These are phyloP conservation scores for Nephrocerus scutellatus DNA, from an alignment of 2,888 invertebrate species.

Conservation along the genomic window DNA sequence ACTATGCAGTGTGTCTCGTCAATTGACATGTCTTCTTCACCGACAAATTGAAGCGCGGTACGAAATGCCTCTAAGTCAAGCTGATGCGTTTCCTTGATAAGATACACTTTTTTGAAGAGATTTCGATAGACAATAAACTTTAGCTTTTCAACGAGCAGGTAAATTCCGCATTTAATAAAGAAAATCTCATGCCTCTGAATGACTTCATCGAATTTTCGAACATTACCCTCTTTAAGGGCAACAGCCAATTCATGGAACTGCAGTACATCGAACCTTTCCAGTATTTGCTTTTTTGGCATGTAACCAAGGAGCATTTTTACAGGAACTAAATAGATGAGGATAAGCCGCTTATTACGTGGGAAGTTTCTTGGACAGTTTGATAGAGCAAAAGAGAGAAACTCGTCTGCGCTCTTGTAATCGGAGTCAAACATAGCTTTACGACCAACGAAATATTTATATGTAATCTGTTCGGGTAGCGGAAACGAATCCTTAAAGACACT, in stretches of 20 bases:
- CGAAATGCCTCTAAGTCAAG: slow-evolving; percentile 81
- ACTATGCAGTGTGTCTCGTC: slow-evolving; percentile 96
- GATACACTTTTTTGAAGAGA: slow-evolving; percentile 83
- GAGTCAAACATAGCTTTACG: slow-evolving; percentile 98
- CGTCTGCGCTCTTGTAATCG: slow-evolving; percentile 88
- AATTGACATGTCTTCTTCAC: slow-evolving; percentile 77
- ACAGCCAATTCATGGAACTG: slow-evolving; percentile 86
- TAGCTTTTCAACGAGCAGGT: slow-evolving; percentile 91
- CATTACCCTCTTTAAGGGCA: slow-evolving; percentile 84
- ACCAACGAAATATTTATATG: slow-evolving; percentile 95
- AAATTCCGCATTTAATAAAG: slow-evolving; percentile 95
- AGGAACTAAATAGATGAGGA: slow-evolving; percentile 90
- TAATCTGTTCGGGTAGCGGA: slow-evolving; percentile 86
- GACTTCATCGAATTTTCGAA: slow-evolving; percentile 72
- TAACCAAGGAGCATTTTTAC: slow-evolving; percentile 95
- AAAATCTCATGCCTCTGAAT: slow-evolving; percentile 83
- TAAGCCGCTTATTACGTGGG: slow-evolving; percentile 79
- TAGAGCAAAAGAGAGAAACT: slow-evolving; percentile 87
- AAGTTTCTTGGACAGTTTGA: slow-evolving; percentile 77
- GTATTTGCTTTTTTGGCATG: slow-evolving; percentile 75
- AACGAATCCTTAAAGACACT: slow-evolving; percentile 84
- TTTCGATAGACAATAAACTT: slow-evolving; percentile 93
- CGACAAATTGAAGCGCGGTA: slow-evolving; percentile 72
- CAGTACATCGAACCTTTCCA: slow-evolving; percentile 83
- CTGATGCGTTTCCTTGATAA: slow-evolving; percentile 73